A percentile compares a stretch with the other conserved stretches of the same genome.
Evolutionary conservation across 1,140 invertebrate species (phyloP).

Genomic region (Marisa cornuarietis): DNA sequence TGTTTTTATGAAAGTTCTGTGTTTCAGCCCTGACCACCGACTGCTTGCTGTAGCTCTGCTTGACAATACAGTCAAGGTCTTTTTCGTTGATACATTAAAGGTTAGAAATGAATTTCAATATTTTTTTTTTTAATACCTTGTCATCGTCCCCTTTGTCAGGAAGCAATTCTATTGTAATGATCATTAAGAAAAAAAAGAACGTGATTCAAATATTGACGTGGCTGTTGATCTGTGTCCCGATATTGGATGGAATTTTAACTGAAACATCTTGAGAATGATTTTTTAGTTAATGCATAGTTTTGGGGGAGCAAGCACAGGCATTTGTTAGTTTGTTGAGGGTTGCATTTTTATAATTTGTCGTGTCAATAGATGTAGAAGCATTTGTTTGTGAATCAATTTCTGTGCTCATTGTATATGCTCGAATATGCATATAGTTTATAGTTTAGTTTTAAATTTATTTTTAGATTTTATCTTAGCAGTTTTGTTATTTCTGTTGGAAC

Average conservation of each 20-base stretch:
- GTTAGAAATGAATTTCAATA: conserved; percentile 66
- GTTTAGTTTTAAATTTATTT: neutral
- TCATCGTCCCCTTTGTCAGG: neutral
- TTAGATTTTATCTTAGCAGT: neutral
- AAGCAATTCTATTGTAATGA: neutral
- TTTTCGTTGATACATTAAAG: conserved; percentile 93
- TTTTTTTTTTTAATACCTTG: neutral
- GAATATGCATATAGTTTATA: neutral
- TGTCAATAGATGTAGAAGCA: neutral
- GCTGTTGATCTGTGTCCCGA: too few relatives aligned
- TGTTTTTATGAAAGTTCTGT: neutral
- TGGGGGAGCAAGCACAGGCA: too few relatives aligned
- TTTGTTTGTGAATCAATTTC: neutral
- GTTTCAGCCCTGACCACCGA: conserved; percentile 81
- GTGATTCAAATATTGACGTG: too few relatives aligned
- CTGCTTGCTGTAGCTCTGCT: conserved; percentile 89
- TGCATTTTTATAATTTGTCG: neutral
- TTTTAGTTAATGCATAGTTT: too few relatives aligned
- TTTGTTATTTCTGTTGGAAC: conserved; percentile 54
- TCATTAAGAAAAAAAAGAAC: neutral
- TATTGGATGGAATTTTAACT: neutral
- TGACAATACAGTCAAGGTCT: conserved; percentile 95
- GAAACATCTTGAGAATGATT: neutral
- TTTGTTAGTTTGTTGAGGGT: too few relatives aligned
- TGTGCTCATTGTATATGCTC: neutral